phyloP scores from a whole-genome alignment of 2,888 invertebrate genomes.

The Physocephala rufipes region DNA sequence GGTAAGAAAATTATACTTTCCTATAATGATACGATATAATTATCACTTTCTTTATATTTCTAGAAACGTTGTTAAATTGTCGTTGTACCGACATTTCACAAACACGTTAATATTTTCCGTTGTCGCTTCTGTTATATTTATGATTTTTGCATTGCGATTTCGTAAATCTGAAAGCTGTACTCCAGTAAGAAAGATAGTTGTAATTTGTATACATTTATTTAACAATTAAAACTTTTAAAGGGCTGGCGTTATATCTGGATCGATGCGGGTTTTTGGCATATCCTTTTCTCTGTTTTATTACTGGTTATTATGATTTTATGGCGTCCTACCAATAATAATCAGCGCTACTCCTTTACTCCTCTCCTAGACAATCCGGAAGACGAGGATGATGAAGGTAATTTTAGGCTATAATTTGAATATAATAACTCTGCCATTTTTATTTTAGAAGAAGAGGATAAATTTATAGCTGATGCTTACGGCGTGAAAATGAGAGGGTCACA shows the following conservation, averaged over 20 bases:
- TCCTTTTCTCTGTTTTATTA: constrained; percentile 87
- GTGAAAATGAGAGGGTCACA: constrained; percentile 76
- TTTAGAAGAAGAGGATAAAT: constrained; percentile 81
- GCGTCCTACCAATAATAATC: constrained; percentile 96
- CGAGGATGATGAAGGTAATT: constrained; percentile 73
- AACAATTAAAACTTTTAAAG: constrained; percentile 61
- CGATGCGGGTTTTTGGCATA: constrained; percentile 95
- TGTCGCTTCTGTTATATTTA: constrained; percentile 88
- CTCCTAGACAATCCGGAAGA: constrained; percentile 85
- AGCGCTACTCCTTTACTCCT: constrained; percentile 93
- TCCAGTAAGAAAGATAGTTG: constrained; percentile 67
- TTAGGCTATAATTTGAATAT: neutral
- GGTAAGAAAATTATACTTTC: constrained; percentile 63
- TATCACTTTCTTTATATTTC: constrained; percentile 33
- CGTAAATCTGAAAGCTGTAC: constrained; percentile 81
- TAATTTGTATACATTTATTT: neutral
- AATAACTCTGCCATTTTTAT: neutral
- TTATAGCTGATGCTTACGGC: constrained; percentile 87
- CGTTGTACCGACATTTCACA: constrained; percentile 91
- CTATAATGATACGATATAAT: too few species aligned
- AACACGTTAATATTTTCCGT: constrained; percentile 93
- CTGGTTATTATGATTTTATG: constrained; percentile 93
- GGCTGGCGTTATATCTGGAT: constrained; percentile 94
- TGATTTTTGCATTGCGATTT: constrained; percentile 90
- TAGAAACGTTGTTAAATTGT: constrained; percentile 89